A percentile compares a stretch with the other conserved stretches of the same genome.
phyloP scores from a whole-genome alignment of 2,113 vertebrate species.

The Macquaria australasica region DNA sequence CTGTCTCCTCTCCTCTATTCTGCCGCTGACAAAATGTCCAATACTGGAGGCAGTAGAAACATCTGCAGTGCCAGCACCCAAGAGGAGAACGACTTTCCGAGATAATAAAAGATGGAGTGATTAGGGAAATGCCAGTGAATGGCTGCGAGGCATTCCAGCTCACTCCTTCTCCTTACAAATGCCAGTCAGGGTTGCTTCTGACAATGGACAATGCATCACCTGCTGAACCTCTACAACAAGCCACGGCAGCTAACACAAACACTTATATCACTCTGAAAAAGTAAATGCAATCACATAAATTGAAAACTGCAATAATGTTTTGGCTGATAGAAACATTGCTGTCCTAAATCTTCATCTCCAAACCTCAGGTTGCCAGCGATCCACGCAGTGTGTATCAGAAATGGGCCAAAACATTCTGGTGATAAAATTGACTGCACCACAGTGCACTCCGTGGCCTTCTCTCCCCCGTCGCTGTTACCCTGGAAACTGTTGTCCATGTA shows the following conservation, averaged over 20 bases:
- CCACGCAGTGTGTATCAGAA: constrained; percentile 61
- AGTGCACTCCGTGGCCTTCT: constrained; percentile 65
- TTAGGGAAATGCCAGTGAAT: constrained; percentile 80
- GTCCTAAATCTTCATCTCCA: constrained; percentile 56
- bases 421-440: constrained; percentile 79
- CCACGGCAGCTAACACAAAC: constrained; percentile 34
- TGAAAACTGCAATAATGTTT: constrained; percentile 48
- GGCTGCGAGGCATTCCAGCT: constrained; percentile 61
- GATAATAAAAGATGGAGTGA: constrained; percentile 80
- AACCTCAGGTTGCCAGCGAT: constrained; percentile 52
- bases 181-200: constrained; percentile 51
- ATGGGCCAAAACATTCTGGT: constrained; percentile 76
- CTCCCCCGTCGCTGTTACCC: constrained; percentile 82
- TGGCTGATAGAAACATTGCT: constrained; percentile 43
- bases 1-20: constrained; percentile 57
- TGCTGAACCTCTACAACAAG: constrained; percentile 47
- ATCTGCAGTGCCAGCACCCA: constrained; percentile 68
- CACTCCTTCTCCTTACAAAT: constrained; percentile 54
- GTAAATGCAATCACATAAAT: constrained; percentile 47
- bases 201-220: constrained; percentile 66
- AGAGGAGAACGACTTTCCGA: constrained; percentile 63
- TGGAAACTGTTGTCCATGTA: constrained; percentile 86
- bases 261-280: constrained; percentile 32
- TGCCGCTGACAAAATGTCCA: constrained; percentile 67
- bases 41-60: constrained; percentile 66